Evolutionary conservation across 2,888 invertebrate species (phyloP), one percentile per base, ranked within the genome.

Genomic region (Sycophila texana): DNA sequence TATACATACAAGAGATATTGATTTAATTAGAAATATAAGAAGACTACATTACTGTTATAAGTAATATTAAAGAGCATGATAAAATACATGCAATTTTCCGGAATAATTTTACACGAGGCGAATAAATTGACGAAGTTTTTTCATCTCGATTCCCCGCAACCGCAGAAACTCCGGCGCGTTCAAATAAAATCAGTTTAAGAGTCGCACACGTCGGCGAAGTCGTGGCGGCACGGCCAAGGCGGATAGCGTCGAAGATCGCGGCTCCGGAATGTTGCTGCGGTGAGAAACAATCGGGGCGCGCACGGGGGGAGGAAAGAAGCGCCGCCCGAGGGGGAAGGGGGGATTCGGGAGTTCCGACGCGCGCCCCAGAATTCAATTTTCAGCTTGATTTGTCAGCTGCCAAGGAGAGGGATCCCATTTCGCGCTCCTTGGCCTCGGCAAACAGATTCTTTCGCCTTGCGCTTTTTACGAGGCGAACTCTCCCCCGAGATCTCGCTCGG

Each of bases 361-460:
- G 81, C 83, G 80, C 86, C 83, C 84, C 83, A 87, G 88, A 89
- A 89, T 89, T 89, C 88, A 89, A 89, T 89, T 89, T 89, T 89
- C 89, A 88, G 89, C 87, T 88, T 89, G 89, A 89, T 89, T 88
- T 88, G 88, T 88, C 88, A 87, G 88, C 83, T 83, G 71, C 53
- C 53, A 53, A 68, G 83, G 83, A 14, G 14, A n/a, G 67, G 47
- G 57, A 86, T 83, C 85, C 85, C 86, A 87, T 87, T 87, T 86
- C 85, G 85, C 84, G 83, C 84, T 82, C 83, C 83, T 83, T 84
- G 83, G 83, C 81, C 84, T 85, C 85, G 82, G 82, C 85, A 84
- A 84, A 85, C 82, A 84, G 86, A 87, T 86, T 87, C 85, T 86
- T 87, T 85, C 85, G 82, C 84, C 83, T 18, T 85, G 82, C 39